Conservation (phyloP, 2,797 vertebrate genomes). For the Erethizon dorsatum region DNA sequence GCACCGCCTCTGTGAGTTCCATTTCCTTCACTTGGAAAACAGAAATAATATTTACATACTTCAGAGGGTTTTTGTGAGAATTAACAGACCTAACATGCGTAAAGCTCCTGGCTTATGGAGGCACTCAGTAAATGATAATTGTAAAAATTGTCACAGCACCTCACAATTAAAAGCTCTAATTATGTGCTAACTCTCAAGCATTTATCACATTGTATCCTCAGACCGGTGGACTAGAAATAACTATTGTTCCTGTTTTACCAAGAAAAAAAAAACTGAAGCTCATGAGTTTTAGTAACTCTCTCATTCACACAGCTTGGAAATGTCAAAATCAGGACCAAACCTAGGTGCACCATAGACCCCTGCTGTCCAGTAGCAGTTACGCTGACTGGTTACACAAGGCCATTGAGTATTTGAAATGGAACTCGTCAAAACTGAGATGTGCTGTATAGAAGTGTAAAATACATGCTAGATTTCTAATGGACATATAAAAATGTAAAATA, state of each 20-base stretch:
- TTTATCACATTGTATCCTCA: background rate
- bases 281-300: background rate
- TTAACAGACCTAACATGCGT: background rate
- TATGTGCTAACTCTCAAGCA: background rate
- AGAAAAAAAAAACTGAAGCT: background rate
- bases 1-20: background rate
- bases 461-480: background rate
- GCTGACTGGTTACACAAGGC: background rate
- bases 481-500: background rate
- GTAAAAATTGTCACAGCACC: background rate
- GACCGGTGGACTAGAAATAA: background rate
- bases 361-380: background rate
- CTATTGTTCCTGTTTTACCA: conserved; percentile 1
- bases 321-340: background rate
- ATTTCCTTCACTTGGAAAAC: background rate
- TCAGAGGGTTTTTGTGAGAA: conserved; percentile 42
- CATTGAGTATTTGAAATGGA: background rate
- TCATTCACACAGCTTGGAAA: background rate
- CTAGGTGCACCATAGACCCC: background rate
- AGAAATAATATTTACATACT: background rate
- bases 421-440: background rate
- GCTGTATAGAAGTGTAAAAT: background rate
- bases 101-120: background rate
- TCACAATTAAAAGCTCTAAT: background rate
- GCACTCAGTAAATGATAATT: background rate